Conservation (phyloP, 2,888 invertebrate species). For the Molanna angustata region DNA sequence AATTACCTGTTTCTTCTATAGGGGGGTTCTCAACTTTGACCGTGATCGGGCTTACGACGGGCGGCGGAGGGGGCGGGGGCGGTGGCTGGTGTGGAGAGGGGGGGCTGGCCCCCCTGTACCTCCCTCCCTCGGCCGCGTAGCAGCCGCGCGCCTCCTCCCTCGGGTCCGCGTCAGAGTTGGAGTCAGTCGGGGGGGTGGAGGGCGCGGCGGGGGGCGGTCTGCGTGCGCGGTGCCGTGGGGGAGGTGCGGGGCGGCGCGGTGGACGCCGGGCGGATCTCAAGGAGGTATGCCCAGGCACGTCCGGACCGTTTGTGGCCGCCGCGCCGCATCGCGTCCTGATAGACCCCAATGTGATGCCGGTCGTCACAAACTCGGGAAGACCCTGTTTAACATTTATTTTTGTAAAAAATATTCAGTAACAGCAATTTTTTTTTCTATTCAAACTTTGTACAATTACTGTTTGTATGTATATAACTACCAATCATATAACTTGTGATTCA, state of each 20-base stretch:
- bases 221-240: constrained; percentile 4
- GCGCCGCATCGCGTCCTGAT: constrained; percentile 35
- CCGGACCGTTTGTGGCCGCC: constrained; percentile 8
- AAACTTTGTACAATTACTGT: too few relatives aligned
- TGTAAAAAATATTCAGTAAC: too few relatives aligned
- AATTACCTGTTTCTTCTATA: constrained; percentile 56
- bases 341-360: constrained; percentile 68
- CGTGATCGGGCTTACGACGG: constrained; percentile 44
- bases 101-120: background rate
- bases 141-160: background rate
- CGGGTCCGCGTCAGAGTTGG: constrained; percentile 10
- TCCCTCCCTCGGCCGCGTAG: background rate
- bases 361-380: constrained; percentile 73
- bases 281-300: background rate
- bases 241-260: background rate
- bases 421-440: too few relatives aligned
- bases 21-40: constrained; percentile 39
- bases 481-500: too few relatives aligned
- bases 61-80: constrained; percentile 34
- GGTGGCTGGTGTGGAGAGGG: constrained; percentile 7
- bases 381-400: too few relatives aligned
- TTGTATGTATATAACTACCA: too few relatives aligned
- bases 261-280: background rate
- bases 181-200: constrained; percentile 11
- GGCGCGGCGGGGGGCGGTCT: constrained; percentile 4